Evolutionary conservation across 2,113 vertebrate species (phyloP).

Genomic region (Gallinago undulata): DNA sequence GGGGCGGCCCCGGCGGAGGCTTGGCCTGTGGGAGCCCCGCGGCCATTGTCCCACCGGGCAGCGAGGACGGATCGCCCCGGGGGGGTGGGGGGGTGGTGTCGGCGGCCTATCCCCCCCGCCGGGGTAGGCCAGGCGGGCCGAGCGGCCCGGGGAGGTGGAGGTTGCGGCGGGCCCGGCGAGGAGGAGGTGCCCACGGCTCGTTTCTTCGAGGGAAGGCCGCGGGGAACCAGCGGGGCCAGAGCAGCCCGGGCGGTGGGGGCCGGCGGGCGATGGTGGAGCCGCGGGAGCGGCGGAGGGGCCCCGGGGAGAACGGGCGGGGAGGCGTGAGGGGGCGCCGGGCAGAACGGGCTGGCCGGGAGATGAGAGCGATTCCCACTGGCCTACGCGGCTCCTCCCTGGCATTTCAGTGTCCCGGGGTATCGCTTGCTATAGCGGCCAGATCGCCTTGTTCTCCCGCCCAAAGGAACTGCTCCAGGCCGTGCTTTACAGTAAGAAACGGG

Average conservation of each 20-base stretch:
- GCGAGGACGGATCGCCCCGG: not conserved
- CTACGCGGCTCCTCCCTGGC: rapidly evolving
- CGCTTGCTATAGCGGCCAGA: rapidly evolving
- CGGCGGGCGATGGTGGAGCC: not conserved
- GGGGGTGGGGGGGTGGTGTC: too few species aligned
- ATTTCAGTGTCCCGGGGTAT: rapidly evolving
- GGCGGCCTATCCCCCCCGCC: not conserved
- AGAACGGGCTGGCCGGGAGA: not conserved
- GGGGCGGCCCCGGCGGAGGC: not conserved
- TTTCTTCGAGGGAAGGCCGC: not conserved
- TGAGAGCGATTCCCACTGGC: rapidly evolving
- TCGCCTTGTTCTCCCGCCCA: not conserved
- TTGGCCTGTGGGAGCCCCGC: not conserved
- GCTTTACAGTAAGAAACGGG: not conserved
- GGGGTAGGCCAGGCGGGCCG: not conserved
- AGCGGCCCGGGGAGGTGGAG: not conserved
- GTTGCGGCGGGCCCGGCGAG: not conserved
- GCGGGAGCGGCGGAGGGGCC: not conserved
- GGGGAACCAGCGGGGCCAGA: too few species aligned
- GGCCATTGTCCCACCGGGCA: not conserved
- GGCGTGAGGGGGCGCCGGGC: not conserved
- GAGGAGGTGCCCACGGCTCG: not conserved
- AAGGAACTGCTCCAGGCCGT: not conserved
- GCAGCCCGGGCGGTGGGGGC: not conserved
- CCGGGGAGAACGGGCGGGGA: not conserved